Base-by-base conservation (phyloP, 2,888 invertebrate species). In the Bedellia somnulentella region DNA sequence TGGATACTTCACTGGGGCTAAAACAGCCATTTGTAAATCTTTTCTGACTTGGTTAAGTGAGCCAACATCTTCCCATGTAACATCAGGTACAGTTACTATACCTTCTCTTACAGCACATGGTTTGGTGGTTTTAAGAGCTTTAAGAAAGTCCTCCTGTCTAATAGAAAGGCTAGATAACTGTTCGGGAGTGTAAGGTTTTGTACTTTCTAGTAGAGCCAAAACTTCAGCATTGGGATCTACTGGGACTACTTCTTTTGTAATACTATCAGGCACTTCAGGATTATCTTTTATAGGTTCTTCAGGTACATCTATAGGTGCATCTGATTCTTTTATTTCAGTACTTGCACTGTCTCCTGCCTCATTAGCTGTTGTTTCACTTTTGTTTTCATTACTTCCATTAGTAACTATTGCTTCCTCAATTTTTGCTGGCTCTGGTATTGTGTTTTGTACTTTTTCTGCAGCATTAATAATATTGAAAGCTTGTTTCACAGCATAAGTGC, bases 81-180 rank as follows among this genome's bases (percentile, higher is more conserved):
- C 93, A 73, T 95, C 93, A 2, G 99, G 98, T 9, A 99, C 93
- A 1, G 96, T 96, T 2, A 93, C 92, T 63, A 99, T 97, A 29
- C 98, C 98, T 77, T 99, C 98, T 42, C 97, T 79, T 47, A 95
- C 96, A 0, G 95, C 89, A 29, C 93, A 93, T 0, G 97, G 97
- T 55, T 93, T 93, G 4, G 94, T 87, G 32, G 82, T 75, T 53
- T 88, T 86, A 15, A 93, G 60, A 3, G 94, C 94, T 42, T 75
- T 78, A 32, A 83, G 52, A 46, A 92, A 93, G 54, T 95, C 94
- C 4, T 81, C 80, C 48, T 87, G 80, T 24, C 82, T 82, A 10
- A 93, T 82, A 35, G 73, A 82, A 30, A 93, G 70, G 25, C 80
- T 78, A 1, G 75, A 50, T 29, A 92, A 67, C 40, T 86, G 81